Evolutionary conservation across 2,113 vertebrate species (phyloP), one percentile per base, ranked within the genome.

Genomic region (Oncorhynchus kisutch): DNA sequence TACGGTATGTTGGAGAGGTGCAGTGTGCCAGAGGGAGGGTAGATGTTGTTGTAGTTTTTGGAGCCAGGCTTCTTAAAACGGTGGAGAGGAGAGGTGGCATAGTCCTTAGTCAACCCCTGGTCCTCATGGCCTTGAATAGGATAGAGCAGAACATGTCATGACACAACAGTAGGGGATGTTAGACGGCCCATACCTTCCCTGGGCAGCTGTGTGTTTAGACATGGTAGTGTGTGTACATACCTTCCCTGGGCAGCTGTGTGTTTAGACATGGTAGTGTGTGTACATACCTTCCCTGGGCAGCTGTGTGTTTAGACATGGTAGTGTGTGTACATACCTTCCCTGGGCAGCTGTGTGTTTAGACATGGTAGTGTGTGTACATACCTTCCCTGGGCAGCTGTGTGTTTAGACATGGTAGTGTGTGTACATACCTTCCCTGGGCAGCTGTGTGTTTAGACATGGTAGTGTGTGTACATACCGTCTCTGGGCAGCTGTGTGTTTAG

Each of bases 1-100:
- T 84, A 99, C 97, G 97, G 95, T 81, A 99, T 97, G 80, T 99
- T 99, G 84, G 97, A 98, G 81, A 98, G 95, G 79, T 99, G 97
- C 78, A 99, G 95, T 14, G 96, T 99, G 71, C 96, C 96, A 1
- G 97, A 98, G 14, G 97, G 97, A 0, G 96, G 96, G 72, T 97
- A 98, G 86, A 99, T 98, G 78, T 99, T 98, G 18, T 97, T 97
- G 91, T 98, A 98, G 79, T 99, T 99, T 88, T 99, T 99, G 83
- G 97, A 98, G 85, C 97, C 97, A 0, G 97, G 97, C 82, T 99
- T 99, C 91, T 99, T 99, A 90, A 99, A 99, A 51, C 97, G 96
- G 75, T 99, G 97, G 31, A 99, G 94, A 0, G 97, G 95, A 0
- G 97, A 99, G 78, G 92, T 96, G 20, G 95, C 93, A 1, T 84